Conservation (phyloP, 2,797 vertebrate species). For the Lutjanus campechanus region DNA sequence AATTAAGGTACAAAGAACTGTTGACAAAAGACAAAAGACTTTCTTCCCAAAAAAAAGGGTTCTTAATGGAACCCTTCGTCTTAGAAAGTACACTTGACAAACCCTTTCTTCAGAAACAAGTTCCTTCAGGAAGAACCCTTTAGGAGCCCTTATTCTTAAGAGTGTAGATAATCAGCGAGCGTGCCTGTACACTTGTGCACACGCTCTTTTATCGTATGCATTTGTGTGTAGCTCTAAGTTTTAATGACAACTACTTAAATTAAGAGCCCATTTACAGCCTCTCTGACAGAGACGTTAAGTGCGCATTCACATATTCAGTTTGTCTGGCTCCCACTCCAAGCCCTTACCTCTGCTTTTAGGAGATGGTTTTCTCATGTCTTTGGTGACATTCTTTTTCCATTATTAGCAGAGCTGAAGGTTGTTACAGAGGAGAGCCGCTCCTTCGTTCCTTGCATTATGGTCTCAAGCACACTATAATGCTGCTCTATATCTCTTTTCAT, state of each 20-base stretch:
- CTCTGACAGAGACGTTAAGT: constrained; percentile 65
- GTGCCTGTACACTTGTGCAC: neutral
- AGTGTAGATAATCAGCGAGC: constrained; percentile 4
- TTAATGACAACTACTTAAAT: constrained; percentile 75
- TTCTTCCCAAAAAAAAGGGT: too few relatives aligned
- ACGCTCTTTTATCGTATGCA: neutral
- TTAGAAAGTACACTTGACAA: too few relatives aligned
- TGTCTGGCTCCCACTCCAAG: constrained; percentile 30
- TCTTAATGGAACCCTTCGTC: too few relatives aligned
- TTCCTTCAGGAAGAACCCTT: too few relatives aligned
- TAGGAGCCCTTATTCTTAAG: too few relatives aligned
- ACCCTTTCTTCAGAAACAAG: too few relatives aligned
- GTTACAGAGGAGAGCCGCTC: constrained; percentile 34
- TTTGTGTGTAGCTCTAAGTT: constrained; percentile 51
- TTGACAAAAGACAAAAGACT: too few relatives aligned
- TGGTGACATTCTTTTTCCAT: constrained; percentile 65
- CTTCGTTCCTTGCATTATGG: constrained; percentile 29
- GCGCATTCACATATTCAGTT: constrained; percentile 52
- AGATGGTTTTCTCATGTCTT: constrained; percentile 77
- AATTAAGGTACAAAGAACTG: too few relatives aligned
- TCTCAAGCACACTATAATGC: constrained; percentile 20
- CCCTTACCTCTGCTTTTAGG: constrained; percentile 62
- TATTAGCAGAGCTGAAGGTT: constrained; percentile 56
- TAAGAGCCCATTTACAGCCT: constrained; percentile 70
- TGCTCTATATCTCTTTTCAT: constrained; percentile 29